Percentiles rank a stretch among this genome's conserved stretches.
Evolutionary conservation across 2,888 invertebrate species (phyloP).

Genomic region (Ormyrus rosae): DNA sequence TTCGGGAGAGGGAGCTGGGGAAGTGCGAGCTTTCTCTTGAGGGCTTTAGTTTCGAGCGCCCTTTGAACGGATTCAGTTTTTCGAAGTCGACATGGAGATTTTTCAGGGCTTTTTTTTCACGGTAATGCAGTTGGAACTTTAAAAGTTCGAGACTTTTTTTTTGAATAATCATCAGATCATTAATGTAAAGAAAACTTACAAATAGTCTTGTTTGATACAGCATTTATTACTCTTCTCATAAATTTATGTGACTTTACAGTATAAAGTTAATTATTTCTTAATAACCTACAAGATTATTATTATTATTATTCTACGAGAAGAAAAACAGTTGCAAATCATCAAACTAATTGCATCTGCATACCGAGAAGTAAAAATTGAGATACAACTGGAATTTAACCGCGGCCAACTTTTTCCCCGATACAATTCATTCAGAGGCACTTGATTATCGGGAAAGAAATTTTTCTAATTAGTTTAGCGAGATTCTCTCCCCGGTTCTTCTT

Average conservation of each 20-base stretch:
- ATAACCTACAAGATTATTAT: too few relatives aligned
- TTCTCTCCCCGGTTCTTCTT: not conserved
- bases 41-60: not conserved
- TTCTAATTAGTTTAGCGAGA: constrained; percentile 39
- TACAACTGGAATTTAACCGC: too few relatives aligned
- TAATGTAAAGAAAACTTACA: too few relatives aligned
- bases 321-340: not conserved
- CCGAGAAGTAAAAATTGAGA: too few relatives aligned
- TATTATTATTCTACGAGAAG: not conserved
- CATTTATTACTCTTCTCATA: too few relatives aligned
- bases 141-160: not conserved
- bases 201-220: too few relatives aligned
- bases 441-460: not conserved
- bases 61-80: too few relatives aligned
- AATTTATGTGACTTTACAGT: too few relatives aligned
- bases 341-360: not conserved
- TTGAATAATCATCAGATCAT: too few relatives aligned
- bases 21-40: not conserved
- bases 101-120: not conserved
- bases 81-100: not conserved
- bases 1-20: not conserved
- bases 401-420: too few relatives aligned
- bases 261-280: too few relatives aligned
- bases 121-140: not conserved
- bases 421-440: too few relatives aligned